Evolutionary conservation across 2,888 invertebrate species (phyloP).

Genomic region (Tridacna crocea): DNA sequence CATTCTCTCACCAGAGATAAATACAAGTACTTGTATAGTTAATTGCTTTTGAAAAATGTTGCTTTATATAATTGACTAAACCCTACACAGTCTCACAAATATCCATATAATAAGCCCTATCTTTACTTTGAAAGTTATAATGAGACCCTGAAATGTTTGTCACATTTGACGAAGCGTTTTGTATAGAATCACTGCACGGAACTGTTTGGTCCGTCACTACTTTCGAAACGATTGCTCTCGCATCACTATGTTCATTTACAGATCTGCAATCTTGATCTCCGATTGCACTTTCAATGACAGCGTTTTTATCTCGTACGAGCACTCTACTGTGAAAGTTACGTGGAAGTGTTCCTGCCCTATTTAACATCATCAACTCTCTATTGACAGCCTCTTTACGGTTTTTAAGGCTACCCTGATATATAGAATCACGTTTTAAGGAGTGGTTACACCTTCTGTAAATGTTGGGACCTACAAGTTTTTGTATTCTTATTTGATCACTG

Average conservation of each 20-base stretch:
- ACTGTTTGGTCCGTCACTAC: background rate
- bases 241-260: background rate
- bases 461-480: constrained; percentile 25
- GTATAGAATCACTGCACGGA: background rate
- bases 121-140: background rate
- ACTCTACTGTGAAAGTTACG: constrained; percentile 36
- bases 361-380: constrained; percentile 40
- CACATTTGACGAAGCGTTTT: background rate
- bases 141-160: background rate
- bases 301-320: background rate
- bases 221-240: background rate
- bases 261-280: background rate
- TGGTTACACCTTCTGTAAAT: constrained; percentile 39
- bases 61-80: background rate
- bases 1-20: too few relatives aligned
- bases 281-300: background rate
- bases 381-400: constrained; percentile 53
- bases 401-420: constrained; percentile 46
- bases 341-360: constrained; percentile 46
- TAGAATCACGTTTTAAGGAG: constrained; percentile 14
- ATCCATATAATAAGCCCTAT: background rate
- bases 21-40: too few relatives aligned
- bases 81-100: background rate
- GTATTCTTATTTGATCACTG: constrained; percentile 49
- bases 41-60: too few relatives aligned